Base-by-base conservation (phyloP, 2,888 invertebrate species). In the Candidula unifasciata region DNA sequence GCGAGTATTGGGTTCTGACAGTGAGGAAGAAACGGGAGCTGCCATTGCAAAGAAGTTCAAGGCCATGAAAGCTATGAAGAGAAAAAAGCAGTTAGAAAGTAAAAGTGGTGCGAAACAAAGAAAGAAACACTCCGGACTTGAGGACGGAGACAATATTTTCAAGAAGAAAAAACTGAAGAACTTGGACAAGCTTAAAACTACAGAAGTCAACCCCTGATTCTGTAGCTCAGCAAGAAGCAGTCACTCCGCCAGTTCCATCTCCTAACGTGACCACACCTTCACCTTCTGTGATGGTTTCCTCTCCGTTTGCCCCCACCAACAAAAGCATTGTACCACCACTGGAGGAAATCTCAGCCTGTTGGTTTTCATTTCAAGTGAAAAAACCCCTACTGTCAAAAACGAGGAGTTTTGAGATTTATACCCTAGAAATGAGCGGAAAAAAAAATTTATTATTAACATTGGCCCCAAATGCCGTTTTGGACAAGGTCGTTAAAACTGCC, bases 151-250 rank as follows among this genome's bases (percentile, higher is more conserved):
- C 81, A 88, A 90, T 87, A 82, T 89, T 52, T 52, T 83, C 60
- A 88, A 88, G 86, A 86, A 88, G 83, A 86, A 85, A 81, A 88
- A 85, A 77, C 60, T 82, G 3, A 74, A 82, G 52, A 76, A 85
- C 37, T 71, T 84, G 52, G 84, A 87, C 18, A 87, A 84, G 57
- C 68, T 82, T 30, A 69, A 81, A 71, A 1, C 85, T 13, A 77
- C 91, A 91, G 84, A 92, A 93, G 24, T 90, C 91, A n/a, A 91
- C 91, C 16, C 90, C 91, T 69, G 92, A 92, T 21, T 90, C 92
- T 54, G 91, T 91, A 83, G 87, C 93, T 66, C 87, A 92, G 54
- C 92, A 92, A 85, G 91, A 92, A 80, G 90, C 91, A 80, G 90
- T 89, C 21, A 87, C 87, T 24, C 87, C 89, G n/a, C 87, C 88